phyloP scores from a whole-genome alignment of 2,797 vertebrate genomes.

The Pipistrellus kuhlii region DNA sequence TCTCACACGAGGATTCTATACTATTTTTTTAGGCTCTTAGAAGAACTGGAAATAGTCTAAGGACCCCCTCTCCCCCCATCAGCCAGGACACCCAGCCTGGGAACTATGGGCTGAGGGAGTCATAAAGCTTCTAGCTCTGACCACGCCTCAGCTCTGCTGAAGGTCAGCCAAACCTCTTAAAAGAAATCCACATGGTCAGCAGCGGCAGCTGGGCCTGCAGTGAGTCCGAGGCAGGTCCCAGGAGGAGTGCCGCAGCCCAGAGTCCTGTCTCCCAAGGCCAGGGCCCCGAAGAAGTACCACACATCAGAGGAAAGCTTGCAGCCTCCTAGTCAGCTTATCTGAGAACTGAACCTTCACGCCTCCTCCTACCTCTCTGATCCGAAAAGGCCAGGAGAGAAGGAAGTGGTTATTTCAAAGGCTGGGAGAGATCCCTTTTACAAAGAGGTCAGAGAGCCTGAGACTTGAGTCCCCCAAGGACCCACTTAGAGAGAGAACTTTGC shows the following conservation, averaged over 20 bases:
- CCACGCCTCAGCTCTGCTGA: conserved; percentile 33
- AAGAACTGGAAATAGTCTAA: not conserved
- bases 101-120: not conserved
- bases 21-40: not conserved
- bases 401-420: conserved; percentile 75
- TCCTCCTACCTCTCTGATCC: conserved; percentile 51
- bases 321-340: not conserved
- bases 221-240: conserved; percentile 44
- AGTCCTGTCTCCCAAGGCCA: not conserved
- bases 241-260: fast-evolving
- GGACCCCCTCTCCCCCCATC: not conserved
- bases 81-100: not conserved
- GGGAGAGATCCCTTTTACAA: not conserved
- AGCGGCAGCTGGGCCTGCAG: conserved; percentile 45
- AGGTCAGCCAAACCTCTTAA: conserved; percentile 50
- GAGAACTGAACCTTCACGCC: not conserved
- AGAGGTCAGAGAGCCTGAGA: not conserved
- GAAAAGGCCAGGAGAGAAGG: conserved; percentile 54
- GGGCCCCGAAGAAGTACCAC: not conserved
- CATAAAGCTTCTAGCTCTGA: not conserved
- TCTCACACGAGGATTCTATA: not conserved
- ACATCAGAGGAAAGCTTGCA: not conserved
- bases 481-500: not conserved
- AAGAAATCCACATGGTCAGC: not conserved
- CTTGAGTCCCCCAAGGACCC: not conserved